Percentiles rank a stretch among this genome's conserved stretches.
These are phyloP conservation scores for Ochotona curzoniae DNA, from an alignment of 2,113 vertebrate species.

Conservation along the genomic window DNA sequence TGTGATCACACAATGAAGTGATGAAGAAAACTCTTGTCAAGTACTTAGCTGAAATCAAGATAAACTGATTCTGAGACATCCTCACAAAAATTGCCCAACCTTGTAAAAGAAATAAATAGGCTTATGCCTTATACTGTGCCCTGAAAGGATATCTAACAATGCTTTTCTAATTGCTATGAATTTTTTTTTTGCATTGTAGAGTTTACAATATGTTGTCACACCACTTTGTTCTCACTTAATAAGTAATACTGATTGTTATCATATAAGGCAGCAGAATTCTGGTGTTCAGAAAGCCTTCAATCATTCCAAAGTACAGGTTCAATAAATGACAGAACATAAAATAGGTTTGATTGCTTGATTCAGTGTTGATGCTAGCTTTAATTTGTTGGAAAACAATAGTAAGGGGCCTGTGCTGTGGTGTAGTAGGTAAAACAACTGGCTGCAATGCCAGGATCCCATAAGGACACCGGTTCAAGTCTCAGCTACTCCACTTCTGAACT, in stretches of 20 bases:
- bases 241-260: not conserved
- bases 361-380: not conserved
- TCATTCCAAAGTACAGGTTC: not conserved
- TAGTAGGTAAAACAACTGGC: no score
- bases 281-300: not conserved
- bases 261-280: not conserved
- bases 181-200: not conserved
- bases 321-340: not conserved
- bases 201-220: not conserved
- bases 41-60: not conserved
- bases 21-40: not conserved
- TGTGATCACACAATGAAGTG: not conserved
- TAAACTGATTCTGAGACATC: not conserved
- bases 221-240: not conserved
- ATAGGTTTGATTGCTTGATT: not conserved
- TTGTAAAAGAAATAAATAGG: not conserved
- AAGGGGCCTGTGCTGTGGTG: no score
- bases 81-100: not conserved
- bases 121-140: not conserved
- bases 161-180: not conserved
- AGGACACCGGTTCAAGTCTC: no score
- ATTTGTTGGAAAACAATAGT: no score
- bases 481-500: no score
- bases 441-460: no score
- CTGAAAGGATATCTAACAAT: no score